Base-by-base conservation (phyloP, 2,113 vertebrate genomes). In the Tragelaphus strepsiceros region DNA sequence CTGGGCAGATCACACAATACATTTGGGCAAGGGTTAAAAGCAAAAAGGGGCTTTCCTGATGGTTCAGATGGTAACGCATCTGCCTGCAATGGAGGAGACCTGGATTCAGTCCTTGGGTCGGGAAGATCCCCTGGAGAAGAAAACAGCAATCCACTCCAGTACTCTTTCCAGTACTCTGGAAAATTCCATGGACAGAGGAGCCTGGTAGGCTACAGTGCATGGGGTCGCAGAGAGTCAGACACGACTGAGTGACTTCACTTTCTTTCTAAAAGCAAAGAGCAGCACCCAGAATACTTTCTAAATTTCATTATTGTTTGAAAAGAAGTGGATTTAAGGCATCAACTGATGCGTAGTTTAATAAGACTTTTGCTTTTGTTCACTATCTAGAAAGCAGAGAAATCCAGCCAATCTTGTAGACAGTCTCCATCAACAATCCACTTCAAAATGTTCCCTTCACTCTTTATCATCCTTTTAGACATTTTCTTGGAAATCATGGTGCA, bases 251-350 rank as follows among this genome's bases (percentile, higher is more conserved):
- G 67, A 39, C 67, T 35, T 71, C 67, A 71, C 67, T 39, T 71
- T 71, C 10, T 71, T 71, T 39, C 67, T 74, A 91, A 88, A 62
- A 93, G n/a, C 35, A 93, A 30, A 64, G 5, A 71, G 51, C 26
- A 95, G 26, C 21, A 82, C 17, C 9, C 53, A 30, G 58, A 53
- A 39, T 83, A 58, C 32, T 94, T 67, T 54, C 17, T 61, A 22
- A 83, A 61, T n/a, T 24, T 59, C 21, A 30, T 80, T 74, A 56
- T 24, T 71, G 7, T n/a, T 35, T 51, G 26, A 13, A 82, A 89
- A 67, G 51, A 71, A 46, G 21, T 64, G 26, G 49, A 35, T 74
- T 43, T 56, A 81, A 81, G 49, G 13, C 16, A 81, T 89, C 22
- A 58, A 13, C n/a, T 82, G 53, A 82, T 86, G n/a, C 61, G 26